phyloP scores from a whole-genome alignment of 1,140 invertebrate genomes.

The Hylaeus anthracinus region DNA sequence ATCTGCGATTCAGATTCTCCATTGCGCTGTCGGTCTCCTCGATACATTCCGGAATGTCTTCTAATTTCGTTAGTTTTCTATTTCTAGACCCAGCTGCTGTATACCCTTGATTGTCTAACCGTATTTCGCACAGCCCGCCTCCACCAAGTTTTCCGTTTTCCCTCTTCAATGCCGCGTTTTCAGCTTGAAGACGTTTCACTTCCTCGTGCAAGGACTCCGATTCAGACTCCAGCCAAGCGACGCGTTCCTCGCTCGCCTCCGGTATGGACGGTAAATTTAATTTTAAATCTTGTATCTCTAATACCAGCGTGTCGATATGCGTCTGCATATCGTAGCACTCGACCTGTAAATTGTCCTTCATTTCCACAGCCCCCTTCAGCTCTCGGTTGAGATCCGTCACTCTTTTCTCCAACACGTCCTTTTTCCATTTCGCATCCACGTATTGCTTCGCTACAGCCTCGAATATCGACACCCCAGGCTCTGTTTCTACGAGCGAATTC shows the following conservation, averaged over 20 bases:
- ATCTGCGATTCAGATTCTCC: slow-evolving; percentile 56
- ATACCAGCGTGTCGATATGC: slow-evolving; percentile 73
- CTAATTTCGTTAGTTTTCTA: slow-evolving; percentile 49
- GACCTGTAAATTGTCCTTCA: slow-evolving; percentile 71
- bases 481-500: slow-evolving; percentile 59
- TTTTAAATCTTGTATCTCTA: slow-evolving; percentile 72
- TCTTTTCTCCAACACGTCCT: slow-evolving; percentile 76
- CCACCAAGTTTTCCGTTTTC: slow-evolving; percentile 70
- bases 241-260: slow-evolving; percentile 76
- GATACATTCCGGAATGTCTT: slow-evolving; percentile 53
- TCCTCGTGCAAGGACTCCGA: slow-evolving; percentile 73
- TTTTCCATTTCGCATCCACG: slow-evolving; percentile 75
- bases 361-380: slow-evolving; percentile 69
- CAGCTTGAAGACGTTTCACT: slow-evolving; percentile 77
- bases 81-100: slow-evolving; percentile 66
- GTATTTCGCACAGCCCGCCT: not conserved
- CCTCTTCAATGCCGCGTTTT: slow-evolving; percentile 81
- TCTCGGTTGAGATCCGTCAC: slow-evolving; percentile 73
- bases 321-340: slow-evolving; percentile 76
- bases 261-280: slow-evolving; percentile 76
- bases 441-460: slow-evolving; percentile 71
- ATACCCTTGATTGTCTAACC: slow-evolving; percentile 58
- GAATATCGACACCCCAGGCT: slow-evolving; percentile 67
- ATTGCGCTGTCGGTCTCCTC: slow-evolving; percentile 61
- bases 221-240: slow-evolving; percentile 74